These are phyloP conservation scores for Rattus norvegicus DNA, from an alignment of 2,113 vertebrate species.

Conservation along the genomic window GRCr8 NC_086022.1:94009001-94009500, in stretches of 20 bases:
- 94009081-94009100: constrained; percentile 48
- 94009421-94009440: background rate
- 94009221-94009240: background rate
- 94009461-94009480: background rate
- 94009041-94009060: constrained; percentile 11
- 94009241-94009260: constrained; percentile 1
- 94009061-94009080: constrained; percentile 56
- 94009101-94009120: constrained; percentile 50
- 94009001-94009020: background rate
- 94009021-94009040: constrained; percentile 13
- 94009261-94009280: background rate
- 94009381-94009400: background rate
- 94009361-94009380: background rate
- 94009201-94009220: constrained; percentile 41
- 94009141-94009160: constrained; percentile 50
- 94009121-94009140: constrained; percentile 44
- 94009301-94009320: background rate
- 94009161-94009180: constrained; percentile 60
- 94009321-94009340: background rate
- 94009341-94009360: background rate
- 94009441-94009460: background rate
- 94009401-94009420: background rate
- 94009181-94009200: constrained; percentile 30
- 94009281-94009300: background rate
- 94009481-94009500: background rate